phyloP scores from a whole-genome alignment of 2,797 vertebrate species.

The Myotis vivesi region DNA sequence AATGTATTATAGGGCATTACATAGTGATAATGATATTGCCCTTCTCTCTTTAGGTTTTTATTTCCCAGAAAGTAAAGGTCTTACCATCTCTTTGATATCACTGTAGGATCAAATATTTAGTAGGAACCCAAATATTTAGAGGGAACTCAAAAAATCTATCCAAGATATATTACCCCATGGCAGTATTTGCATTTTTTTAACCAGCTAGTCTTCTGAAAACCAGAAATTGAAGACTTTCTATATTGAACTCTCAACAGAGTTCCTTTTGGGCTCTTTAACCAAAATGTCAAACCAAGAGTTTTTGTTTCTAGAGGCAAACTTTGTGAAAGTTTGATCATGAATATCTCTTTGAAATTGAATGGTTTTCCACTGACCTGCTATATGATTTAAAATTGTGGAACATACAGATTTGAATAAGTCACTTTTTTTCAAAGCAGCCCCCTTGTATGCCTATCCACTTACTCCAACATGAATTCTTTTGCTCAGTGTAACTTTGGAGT shows the following conservation, averaged over 20 bases:
- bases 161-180: too few species aligned
- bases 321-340: background rate
- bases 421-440: background rate
- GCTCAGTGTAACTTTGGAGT: background rate
- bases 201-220: background rate
- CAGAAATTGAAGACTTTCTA: background rate
- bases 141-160: background rate
- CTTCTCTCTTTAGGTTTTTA: background rate
- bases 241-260: background rate
- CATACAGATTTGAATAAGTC: background rate
- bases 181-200: slow-evolving; percentile 7
- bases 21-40: background rate
- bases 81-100: background rate
- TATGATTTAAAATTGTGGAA: background rate
- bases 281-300: background rate
- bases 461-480: background rate
- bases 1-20: background rate
- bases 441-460: background rate
- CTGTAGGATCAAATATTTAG: background rate
- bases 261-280: background rate
- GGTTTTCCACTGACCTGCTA: background rate
- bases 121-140: background rate
- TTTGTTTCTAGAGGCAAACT: slow-evolving; percentile 30
- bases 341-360: background rate
- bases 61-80: slow-evolving; percentile 20